A percentile compares a stretch with the other conserved stretches of the same genome.
These are phyloP conservation scores for Antrozous pallidus DNA, from an alignment of 2,797 vertebrate species.

Conservation along the genomic window DNA sequence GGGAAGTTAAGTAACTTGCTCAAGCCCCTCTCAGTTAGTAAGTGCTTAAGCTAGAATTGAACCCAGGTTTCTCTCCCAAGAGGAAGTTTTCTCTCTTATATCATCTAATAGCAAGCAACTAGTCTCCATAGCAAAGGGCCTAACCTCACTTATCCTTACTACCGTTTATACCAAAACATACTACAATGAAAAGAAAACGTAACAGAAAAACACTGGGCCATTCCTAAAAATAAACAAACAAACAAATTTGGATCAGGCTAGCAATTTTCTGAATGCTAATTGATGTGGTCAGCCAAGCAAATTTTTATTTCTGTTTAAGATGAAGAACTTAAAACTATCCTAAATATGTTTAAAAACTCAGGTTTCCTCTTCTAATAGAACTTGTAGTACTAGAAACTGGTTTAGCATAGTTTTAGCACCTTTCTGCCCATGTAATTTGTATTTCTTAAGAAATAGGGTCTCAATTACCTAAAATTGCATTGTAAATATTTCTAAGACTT, in stretches of 20 bases:
- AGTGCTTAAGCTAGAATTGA: neutral
- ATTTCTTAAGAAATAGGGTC: conserved; percentile 32
- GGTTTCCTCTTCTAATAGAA: neutral
- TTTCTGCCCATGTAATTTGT: neutral
- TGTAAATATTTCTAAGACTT: conserved; percentile 27
- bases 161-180: conserved; percentile 20
- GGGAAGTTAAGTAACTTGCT: neutral
- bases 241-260: too few relatives aligned
- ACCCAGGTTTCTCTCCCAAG: neutral
- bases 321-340: neutral
- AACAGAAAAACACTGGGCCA: neutral
- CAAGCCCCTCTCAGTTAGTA: neutral
- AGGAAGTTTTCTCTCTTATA: conserved; percentile 19
- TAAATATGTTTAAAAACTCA: conserved; percentile 20
- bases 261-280: conserved; percentile 5
- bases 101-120: neutral
- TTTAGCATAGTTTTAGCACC: conserved; percentile 42
- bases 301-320: conserved; percentile 28
- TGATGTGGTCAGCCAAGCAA: neutral
- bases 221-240: neutral
- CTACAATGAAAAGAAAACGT: conserved; percentile 2
- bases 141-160: neutral
- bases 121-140: neutral
- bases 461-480: conserved; percentile 8
- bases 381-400: neutral